Base-by-base conservation (phyloP, 2,888 invertebrate genomes). In the Caprella mutica region DNA sequence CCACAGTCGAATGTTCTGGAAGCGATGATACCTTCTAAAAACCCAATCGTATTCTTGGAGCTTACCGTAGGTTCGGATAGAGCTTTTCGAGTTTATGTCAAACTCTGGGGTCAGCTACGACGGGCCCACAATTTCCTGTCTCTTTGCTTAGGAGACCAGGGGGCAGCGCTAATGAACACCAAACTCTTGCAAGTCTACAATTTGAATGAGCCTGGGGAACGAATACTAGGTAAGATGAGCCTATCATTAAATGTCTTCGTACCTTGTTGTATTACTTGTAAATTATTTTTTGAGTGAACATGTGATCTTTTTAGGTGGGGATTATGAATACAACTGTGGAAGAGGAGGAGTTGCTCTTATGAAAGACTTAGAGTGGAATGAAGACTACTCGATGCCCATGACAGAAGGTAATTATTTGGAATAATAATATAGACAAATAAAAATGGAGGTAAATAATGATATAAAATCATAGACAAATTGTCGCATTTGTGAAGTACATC, bases 251-350 rank as follows among this genome's bases (percentile, higher is more conserved):
- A 35, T n/a, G 35, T 35, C 2, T 14, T 35, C 35, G 2, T n/a
- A n/a, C n/a, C n/a, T n/a, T n/a, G n/a, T n/a, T n/a, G n/a, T n/a
- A n/a, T n/a, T n/a, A n/a, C n/a, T n/a, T n/a, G n/a, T n/a, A n/a
- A n/a, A n/a, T n/a, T n/a, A n/a, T n/a, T n/a, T n/a, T n/a, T n/a
- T n/a, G n/a, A 35, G 54, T 29, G 23, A 33, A 3, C 51, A 33
- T 33, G 8, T 14, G 9, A 33, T 33, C 21, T 40, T 8, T 40
- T 23, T 30, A 48, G 48, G 64, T 3, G 64, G 64, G 1, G 64
- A 64, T 46, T 59, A 60, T 27, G 64, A 64, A 19, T 57, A 48
- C 55, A 64, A 64, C 46, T 58, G 59, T 24, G 64, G 64, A 6
- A 43, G 64, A 14, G 64, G 64, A 3, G 64, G 64, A 2, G 57